Evolutionary conservation across 2,797 vertebrate species (phyloP), one percentile per base, ranked within the genome.

Genomic region (Diplodus puntazzo): DNA sequence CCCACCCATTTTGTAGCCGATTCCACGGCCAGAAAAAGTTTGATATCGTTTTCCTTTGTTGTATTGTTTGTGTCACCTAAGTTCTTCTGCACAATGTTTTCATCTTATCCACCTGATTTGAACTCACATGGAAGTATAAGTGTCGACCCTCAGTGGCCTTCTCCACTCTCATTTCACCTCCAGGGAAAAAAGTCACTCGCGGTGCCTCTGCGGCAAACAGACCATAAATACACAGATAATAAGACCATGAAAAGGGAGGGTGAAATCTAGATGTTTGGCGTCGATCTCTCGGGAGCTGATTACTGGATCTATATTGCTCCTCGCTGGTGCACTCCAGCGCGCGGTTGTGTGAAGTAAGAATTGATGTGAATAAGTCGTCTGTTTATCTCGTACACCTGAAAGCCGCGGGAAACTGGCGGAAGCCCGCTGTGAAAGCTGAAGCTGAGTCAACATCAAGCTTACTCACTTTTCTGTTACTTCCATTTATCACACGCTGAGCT

Each of bases 231-330:
- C 8, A 59, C 25, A 69, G 17, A 66, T 73, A 45, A 73, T 50
- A 39, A 54, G 50, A 57, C 18, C 34, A 30, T 13, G 39, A 27
- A 70, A 25, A 48, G 17, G 20, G 27, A 45, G 1, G 11, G 18
- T 43, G 58, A 73, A 79, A 84, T 79, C 43, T 64, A 13, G 48
- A 27, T 60, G 60, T 54, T 55, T 66, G 67, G 16, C 60, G 50
- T 25, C 21, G 17, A 20, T 72, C 71, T 58, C 34, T 30, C 17
- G 67, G 73, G 71, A 81, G 54, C 16, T 69, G 68, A 76, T 85
- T 81, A 64, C 61, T 27, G 17, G 49, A 82, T 79, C 60, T 62
- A 30, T 43, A 45, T 25, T 21, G 62, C 46, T 63, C 75, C 18
- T 5, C 23, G 7, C 13, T 17, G 3, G 46, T 46, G 45, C 12